These are phyloP conservation scores for Aythya fuligula DNA, from an alignment of 2,797 vertebrate genomes.

Conservation along the genomic window DNA sequence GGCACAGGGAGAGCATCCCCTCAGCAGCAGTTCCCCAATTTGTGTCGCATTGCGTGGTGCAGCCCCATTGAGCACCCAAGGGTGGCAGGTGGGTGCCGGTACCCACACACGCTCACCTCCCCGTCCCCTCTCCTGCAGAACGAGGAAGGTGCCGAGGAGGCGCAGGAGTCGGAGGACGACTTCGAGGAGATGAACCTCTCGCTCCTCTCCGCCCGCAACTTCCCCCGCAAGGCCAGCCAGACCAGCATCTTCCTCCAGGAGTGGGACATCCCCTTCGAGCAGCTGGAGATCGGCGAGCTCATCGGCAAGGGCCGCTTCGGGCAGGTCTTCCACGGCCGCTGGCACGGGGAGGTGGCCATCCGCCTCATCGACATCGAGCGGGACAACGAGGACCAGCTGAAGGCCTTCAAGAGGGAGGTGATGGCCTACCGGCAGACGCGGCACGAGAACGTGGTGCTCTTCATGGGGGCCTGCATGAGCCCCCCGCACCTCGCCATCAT, in stretches of 20 bases:
- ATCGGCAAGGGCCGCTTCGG: conserved; percentile 97
- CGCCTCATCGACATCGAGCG: conserved; percentile 97
- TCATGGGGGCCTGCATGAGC: conserved; percentile 99
- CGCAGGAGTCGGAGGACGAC: conserved; percentile 92
- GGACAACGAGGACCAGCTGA: conserved; percentile 97
- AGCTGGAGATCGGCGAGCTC: conserved; percentile 96
- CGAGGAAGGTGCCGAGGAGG: conserved; percentile 89
- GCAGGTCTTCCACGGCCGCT: conserved; percentile 96
- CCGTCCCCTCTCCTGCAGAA: conserved; percentile 80
- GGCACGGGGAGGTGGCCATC: conserved; percentile 97
- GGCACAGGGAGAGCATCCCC: neutral
- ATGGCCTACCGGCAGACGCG: conserved; percentile 98
- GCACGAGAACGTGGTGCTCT: conserved; percentile 98
- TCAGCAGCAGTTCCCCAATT: rapidly evolving
- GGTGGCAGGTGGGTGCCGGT: neutral
- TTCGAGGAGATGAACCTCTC: conserved; percentile 99
- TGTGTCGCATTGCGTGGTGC: neutral
- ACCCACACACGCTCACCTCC: rapidly evolving
- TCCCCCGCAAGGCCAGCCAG: conserved; percentile 98
- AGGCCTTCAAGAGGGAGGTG: conserved; percentile 98
- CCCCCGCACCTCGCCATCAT: conserved; percentile 98
- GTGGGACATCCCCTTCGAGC: conserved; percentile 99
- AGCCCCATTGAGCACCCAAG: neutral
- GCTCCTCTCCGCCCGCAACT: conserved; percentile 93
- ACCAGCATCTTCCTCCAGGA: conserved; percentile 99